Base-by-base conservation (phyloP, 2,888 invertebrate genomes). In the Habrosyne pyritoides region DNA sequence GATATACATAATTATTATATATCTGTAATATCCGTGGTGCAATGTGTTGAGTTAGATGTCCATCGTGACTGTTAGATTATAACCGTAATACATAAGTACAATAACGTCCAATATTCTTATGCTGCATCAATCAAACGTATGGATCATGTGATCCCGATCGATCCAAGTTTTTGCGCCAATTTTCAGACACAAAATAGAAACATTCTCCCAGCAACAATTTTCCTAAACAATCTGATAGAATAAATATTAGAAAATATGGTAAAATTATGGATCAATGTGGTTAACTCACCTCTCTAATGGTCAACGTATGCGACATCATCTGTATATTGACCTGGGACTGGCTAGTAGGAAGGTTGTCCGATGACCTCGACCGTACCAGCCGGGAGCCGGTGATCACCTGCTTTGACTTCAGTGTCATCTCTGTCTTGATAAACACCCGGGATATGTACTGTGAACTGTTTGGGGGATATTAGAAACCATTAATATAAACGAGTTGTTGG, bases 301-400 rank as follows among this genome's bases (percentile, higher is more conserved):
- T 97, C 80, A 98, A 95, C 61, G 98, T 98, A 85, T 98, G 97
- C 52, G 98, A 98, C 95, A 97, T 97, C 97, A 98, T 97, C 93
- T 98, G 97, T 71, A 98, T 97, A 94, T 98, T 97, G 93, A 97
- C 96, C 93, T 98, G 98, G 62, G 97, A 97, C 90, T 98, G 97
- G 92, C 97, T 97, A 82, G 97, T 97, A 72, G 98, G 97, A 74
- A 98, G 93, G 93, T 97, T 97, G 92, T 98, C 98, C 61, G 96
- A 97, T 50, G 97, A 98, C 75, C 97, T 94, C 69, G 97, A 97
- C 78, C 97, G 94, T 57, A 96, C 95, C 81, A 97, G 93, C 75
- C 96, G 95, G 75, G 96, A 94, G 54, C 96, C 96, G 67, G 95
- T 95, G 79, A 97, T 94, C 79, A 96, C 96, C 75, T 95, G 95